Percentiles rank a stretch among this genome's conserved stretches.
Evolutionary conservation across 2,797 vertebrate genomes (phyloP).

Genomic region (Botia kubotai): DNA sequence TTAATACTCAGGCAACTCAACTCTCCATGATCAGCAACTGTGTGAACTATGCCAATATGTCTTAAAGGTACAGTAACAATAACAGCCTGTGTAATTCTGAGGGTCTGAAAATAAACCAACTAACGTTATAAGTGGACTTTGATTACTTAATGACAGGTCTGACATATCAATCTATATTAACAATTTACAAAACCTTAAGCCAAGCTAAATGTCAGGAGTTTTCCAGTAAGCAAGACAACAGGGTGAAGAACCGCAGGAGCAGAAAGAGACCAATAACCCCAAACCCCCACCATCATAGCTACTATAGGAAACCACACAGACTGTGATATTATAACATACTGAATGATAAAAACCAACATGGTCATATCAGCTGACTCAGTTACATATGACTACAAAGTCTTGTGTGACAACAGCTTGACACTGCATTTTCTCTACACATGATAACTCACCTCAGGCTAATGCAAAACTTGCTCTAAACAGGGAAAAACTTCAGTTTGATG

Average conservation of each 20-base stretch:
- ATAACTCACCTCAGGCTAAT: background rate
- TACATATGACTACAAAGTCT: background rate
- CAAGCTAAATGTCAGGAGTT: too few species aligned
- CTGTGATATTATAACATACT: too few species aligned
- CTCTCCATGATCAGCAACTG: too few species aligned
- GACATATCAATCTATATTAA: background rate
- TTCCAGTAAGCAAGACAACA: too few species aligned
- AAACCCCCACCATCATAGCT: constrained; percentile 84
- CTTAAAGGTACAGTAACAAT: too few species aligned
- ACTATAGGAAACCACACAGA: background rate
- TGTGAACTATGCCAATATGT: too few species aligned
- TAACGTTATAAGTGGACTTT: too few species aligned
- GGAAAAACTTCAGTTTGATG: background rate
- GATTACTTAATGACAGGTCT: background rate
- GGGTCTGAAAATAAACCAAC: too few species aligned
- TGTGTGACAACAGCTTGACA: background rate
- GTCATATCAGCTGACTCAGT: background rate
- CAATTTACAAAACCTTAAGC: too few species aligned
- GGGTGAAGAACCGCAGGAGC: constrained; percentile 73
- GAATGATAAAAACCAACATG: too few species aligned
- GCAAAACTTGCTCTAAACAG: background rate
- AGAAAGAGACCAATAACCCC: constrained; percentile 81
- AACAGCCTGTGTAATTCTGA: too few species aligned
- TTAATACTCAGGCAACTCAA: too few species aligned
- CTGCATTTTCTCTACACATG: background rate